Evolutionary conservation across 2,888 invertebrate genomes (phyloP), one percentile per base, ranked within the genome.

Genomic region (Trachelus iudaicus): DNA sequence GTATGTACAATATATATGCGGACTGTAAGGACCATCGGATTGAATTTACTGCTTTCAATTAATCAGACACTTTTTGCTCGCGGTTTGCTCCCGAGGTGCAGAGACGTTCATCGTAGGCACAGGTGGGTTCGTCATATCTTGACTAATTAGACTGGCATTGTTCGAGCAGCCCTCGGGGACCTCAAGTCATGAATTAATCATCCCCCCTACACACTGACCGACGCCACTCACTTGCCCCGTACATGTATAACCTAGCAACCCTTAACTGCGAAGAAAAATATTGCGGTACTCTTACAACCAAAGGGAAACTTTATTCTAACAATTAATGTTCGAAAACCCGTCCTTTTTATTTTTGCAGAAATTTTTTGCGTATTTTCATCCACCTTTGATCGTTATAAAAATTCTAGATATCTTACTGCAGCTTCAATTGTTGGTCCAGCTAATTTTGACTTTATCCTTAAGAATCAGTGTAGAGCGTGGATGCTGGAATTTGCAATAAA

Each of bases 71-170:
- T 81, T 81, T 77, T 77, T 77, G 3, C n/a, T 69, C 30, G 56
- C 56, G 56, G 56, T 71, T 71, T 74, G n/a, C 37, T 74, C 35
- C 74, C 35, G 74, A 33, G 74, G 74, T 74, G 74, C 74, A 23
- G 34, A 35, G 35, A 34, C 23, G 30, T 30, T 30, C 31, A 13
- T 34, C 74, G 37, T 74, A 73, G 30, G 83, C 85, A 78, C 86
- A 87, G 85, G 84, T 85, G 87, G 85, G 83, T 84, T 85, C 84
- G 85, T 87, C 88, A 87, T 86, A 87, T 89, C 86, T 88, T 87
- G 87, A 87, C 87, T 88, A 88, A 89, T 88, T 89, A 88, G 87
- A 84, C 80, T 81, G 82, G 83, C 86, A 87, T 87, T 88, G 88
- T 88, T 85, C 84, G 83, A 83, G 82, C 83, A 82, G 83, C 85